These are phyloP conservation scores for Drosophila neonasuta DNA, from an alignment of 2,888 invertebrate species.

Conservation along the genomic window DNA sequence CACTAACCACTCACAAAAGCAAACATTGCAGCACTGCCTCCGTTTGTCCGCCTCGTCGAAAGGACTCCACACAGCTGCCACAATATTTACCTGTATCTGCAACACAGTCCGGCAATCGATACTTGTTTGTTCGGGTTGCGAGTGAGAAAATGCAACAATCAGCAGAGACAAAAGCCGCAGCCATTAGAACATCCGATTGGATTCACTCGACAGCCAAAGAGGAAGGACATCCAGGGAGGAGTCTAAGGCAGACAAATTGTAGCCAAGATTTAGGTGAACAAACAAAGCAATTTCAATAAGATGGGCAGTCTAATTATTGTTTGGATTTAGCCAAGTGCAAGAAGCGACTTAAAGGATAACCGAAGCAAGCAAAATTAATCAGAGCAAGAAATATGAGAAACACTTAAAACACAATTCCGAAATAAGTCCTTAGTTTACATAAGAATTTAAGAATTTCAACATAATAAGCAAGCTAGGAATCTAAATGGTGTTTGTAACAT, in stretches of 20 bases:
- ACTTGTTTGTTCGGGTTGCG: slow-evolving; percentile 22
- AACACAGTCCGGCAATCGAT: slow-evolving; percentile 35
- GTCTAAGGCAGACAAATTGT: slow-evolving; percentile 1
- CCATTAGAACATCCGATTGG: slow-evolving; percentile 29
- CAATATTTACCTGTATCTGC: slow-evolving; percentile 25
- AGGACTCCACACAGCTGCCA: neutral
- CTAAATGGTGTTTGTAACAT: too few species aligned
- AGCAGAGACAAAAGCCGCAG: slow-evolving; percentile 32
- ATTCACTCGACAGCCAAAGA: neutral
- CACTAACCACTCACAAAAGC: slow-evolving; percentile 51
- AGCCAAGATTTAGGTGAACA: slow-evolving; percentile 3
- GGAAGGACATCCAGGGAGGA: neutral
- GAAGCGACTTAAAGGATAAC: neutral
- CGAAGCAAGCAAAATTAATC: neutral
- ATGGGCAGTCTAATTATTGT: neutral
- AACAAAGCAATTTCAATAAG: neutral
- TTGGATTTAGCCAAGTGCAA: neutral
- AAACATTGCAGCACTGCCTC: slow-evolving; percentile 42
- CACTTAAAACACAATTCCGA: too few species aligned
- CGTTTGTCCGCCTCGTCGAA: neutral
- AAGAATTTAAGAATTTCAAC: too few species aligned
- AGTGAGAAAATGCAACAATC: slow-evolving; percentile 34
- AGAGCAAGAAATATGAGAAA: too few species aligned
- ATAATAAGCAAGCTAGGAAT: too few species aligned
- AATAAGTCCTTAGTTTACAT: too few species aligned